A percentile compares a stretch with the other conserved stretches of the same genome.
Conservation (phyloP, 1,140 invertebrate genomes). For the Caenorhabditis brenneri region DNA sequence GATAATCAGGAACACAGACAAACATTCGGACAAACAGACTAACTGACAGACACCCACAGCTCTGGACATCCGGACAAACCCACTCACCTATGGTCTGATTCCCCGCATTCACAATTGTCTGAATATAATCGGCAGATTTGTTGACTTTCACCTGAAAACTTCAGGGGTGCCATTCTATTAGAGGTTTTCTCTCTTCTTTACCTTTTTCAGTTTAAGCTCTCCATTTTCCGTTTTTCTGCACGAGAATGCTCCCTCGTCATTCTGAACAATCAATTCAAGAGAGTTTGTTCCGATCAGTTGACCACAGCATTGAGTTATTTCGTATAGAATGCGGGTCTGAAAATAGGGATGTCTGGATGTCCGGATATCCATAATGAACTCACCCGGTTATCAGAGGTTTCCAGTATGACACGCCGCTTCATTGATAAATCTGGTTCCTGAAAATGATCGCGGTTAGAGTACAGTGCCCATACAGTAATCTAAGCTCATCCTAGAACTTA, state of each 20-base stretch:
- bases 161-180: no score
- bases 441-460: no score
- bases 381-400: slow-evolving; percentile 21
- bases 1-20: no score
- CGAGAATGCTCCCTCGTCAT: slow-evolving; percentile 53
- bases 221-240: slow-evolving; percentile 51
- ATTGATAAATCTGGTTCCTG: not conserved
- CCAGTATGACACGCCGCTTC: not conserved
- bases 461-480: no score
- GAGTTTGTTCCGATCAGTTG: slow-evolving; percentile 62
- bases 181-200: not conserved
- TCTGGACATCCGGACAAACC: not conserved
- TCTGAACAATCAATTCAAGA: slow-evolving; percentile 60
- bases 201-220: slow-evolving; percentile 50
- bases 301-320: slow-evolving; percentile 61
- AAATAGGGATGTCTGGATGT: not conserved
- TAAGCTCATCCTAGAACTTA: no score
- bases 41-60: no score
- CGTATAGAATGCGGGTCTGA: slow-evolving; percentile 60
- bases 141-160: slow-evolving; percentile 10
- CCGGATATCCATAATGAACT: not conserved
- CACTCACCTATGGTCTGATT: not conserved
- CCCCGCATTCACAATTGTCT: slow-evolving; percentile 21
- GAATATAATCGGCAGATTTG: not conserved
- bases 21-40: no score